phyloP scores from a whole-genome alignment of 2,888 invertebrate genomes.

The Opisthograptis luteolata region DNA sequence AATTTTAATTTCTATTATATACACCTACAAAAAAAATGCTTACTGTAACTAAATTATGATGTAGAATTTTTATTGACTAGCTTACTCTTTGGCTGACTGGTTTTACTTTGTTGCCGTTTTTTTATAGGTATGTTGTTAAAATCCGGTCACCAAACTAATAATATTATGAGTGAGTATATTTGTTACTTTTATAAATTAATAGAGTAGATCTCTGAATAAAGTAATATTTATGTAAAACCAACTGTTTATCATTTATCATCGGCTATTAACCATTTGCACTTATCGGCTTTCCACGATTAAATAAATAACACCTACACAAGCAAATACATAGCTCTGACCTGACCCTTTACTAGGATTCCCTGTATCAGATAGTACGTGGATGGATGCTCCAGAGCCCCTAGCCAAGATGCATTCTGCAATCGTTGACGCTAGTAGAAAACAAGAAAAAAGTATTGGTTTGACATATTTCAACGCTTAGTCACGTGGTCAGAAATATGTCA shows the following conservation, averaged over 20 bases:
- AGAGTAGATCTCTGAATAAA: conserved; percentile 66
- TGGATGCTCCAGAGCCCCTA: too few species aligned
- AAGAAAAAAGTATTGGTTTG: too few species aligned
- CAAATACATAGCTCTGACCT: too few species aligned
- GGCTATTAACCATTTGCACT: too few species aligned
- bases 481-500: too few species aligned
- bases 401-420: too few species aligned
- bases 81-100: conserved; percentile 34
- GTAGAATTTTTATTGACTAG: conserved; percentile 45
- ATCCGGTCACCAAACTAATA: conserved; percentile 36
- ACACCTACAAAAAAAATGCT: not conserved
- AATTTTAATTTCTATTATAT: conserved; percentile 3
- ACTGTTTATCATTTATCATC: not conserved
- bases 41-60: conserved; percentile 45
- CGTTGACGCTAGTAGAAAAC: too few species aligned
- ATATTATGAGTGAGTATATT: conserved; percentile 21
- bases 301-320: too few species aligned
- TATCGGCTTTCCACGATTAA: too few species aligned
- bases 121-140: conserved; percentile 31
- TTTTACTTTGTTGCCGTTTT: conserved; percentile 32
- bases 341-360: too few species aligned
- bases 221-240: conserved; percentile 49
- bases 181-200: conserved; percentile 43
- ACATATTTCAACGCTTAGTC: too few species aligned
- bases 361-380: too few species aligned